Evolutionary conservation across 1,140 invertebrate genomes (phyloP), one percentile per base, ranked within the genome.

Genomic region (Sesamia nonagrioides): DNA sequence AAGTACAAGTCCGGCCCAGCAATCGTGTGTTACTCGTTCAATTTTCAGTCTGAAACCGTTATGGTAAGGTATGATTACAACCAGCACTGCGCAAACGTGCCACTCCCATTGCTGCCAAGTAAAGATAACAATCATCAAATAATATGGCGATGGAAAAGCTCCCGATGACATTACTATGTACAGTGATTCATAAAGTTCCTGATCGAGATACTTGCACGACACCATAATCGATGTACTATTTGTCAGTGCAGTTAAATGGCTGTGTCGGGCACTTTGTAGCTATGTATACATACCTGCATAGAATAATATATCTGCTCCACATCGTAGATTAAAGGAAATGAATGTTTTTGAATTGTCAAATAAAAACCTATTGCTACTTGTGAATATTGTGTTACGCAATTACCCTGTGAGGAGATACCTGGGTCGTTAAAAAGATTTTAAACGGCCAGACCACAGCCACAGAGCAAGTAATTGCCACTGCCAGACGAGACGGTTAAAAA

Each of bases 1-100:
- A n/a, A 52, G n/a, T 18, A 21, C 7, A 35, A 71, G 35, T 54
- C 45, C 50, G 50, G 27, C 40, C 50, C 68, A 37, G 45, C 6
- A 71, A n/a, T 69, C 66, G 8, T 50, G 13, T n/a, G 52, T 15
- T 13, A 6, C 45, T 21, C 13, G 52, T 40, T 27, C 60, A 77
- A 68, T 77, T 77, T 77, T 45, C 60, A 63, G 71, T 50, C 42
- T 40, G 18, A 77, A 40, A 74, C 69, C 40, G 35, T 58, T 72
- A 71, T 77, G 78, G 78, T 66, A 79, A 73, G 21, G 54, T 48
- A 72, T 60, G 48, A 69, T 54, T 48, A 68, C 56, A 54, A 76
- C 13, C 45, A 50, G 45, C 15, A 40, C 42, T 18, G 52, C 69
- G 15, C 45, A 17, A 42, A 18, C 21, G 27, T 48, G 6, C 11